Evolutionary conservation across 2,797 vertebrate species (phyloP).

Genomic region (Fundulus diaphanus): DNA sequence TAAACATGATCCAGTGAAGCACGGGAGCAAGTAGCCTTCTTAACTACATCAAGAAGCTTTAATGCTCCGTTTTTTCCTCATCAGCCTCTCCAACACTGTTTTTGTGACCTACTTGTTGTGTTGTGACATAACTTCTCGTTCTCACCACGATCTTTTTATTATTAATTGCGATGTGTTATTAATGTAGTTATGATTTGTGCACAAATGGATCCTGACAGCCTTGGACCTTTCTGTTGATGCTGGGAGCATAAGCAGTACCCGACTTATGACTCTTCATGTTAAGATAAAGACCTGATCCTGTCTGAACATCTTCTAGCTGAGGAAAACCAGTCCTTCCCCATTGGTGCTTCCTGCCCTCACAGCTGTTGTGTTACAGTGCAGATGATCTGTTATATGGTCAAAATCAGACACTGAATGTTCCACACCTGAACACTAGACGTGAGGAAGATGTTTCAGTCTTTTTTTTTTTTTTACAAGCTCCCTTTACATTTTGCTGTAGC

Average conservation of each 20-base stretch:
- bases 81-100: constrained; percentile 14
- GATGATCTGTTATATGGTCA: background rate
- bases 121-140: constrained; percentile 46
- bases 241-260: constrained; percentile 35
- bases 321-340: constrained; percentile 21
- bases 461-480: no score
- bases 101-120: constrained; percentile 27
- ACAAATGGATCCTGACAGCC: constrained; percentile 54
- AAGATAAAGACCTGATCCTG: constrained; percentile 37
- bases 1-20: background rate
- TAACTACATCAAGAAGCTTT: constrained; percentile 14
- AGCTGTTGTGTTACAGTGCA: constrained; percentile 6
- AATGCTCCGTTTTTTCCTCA: constrained; percentile 52
- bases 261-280: constrained; percentile 55
- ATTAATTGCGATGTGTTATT: constrained; percentile 46
- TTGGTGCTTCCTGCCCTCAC: constrained; percentile 3
- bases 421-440: background rate
- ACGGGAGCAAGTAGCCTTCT: background rate
- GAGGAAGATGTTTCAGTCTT: background rate
- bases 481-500: background rate
- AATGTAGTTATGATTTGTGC: constrained; percentile 24
- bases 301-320: constrained; percentile 55
- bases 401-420: background rate
- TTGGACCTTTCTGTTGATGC: constrained; percentile 31
- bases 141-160: constrained; percentile 27